A percentile compares a stretch with the other conserved stretches of the same genome.
phyloP scores from a whole-genome alignment of 2,888 invertebrate species.

The Lingula anatina region DNA sequence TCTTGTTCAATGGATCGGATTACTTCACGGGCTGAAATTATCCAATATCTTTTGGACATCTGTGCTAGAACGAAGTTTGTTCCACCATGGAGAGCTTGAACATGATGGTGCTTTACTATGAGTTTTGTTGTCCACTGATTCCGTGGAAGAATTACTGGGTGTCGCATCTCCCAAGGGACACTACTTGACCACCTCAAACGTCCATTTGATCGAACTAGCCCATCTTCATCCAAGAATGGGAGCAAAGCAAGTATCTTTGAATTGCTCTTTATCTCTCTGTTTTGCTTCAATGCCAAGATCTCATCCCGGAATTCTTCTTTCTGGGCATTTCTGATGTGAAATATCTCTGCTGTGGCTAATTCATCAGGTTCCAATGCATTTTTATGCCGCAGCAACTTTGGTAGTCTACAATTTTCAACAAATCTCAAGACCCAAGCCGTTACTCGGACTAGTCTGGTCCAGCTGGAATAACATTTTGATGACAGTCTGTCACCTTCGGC shows the following conservation, averaged over 20 bases:
- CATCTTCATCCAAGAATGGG: conserved; percentile 8
- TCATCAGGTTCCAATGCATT: conserved; percentile 3
- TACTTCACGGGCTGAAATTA: conserved; percentile 8
- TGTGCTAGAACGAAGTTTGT: conserved; percentile 5
- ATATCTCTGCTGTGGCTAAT: conserved; percentile 1
- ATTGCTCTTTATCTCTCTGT: neutral
- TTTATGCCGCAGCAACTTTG: neutral
- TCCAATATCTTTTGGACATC: conserved; percentile 8
- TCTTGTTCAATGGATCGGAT: conserved; percentile 7
- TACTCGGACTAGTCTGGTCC: conserved; percentile 5
- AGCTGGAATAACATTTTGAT: conserved; percentile 7
- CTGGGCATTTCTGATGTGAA: conserved; percentile 4
- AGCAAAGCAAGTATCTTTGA: conserved; percentile 2
- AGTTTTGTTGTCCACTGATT: no score
- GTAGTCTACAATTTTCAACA: conserved; percentile 6
- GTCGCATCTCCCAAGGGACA: no score
- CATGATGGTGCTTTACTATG: conserved; percentile 7
- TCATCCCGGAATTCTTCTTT: conserved; percentile 6
- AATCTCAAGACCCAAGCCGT: conserved; percentile 6
- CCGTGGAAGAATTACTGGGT: no score
- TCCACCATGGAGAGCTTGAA: conserved; percentile 5
- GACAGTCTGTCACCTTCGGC: neutral
- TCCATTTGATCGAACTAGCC: conserved; percentile 4
- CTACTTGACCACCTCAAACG: conserved; percentile 4
- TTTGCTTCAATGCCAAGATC: neutral